Evolutionary conservation across 37 sponge, comb jelly and placozoan genomes (phyloP), one percentile per base, ranked within the genome.

Genomic region (Oopsacas minuta): DNA sequence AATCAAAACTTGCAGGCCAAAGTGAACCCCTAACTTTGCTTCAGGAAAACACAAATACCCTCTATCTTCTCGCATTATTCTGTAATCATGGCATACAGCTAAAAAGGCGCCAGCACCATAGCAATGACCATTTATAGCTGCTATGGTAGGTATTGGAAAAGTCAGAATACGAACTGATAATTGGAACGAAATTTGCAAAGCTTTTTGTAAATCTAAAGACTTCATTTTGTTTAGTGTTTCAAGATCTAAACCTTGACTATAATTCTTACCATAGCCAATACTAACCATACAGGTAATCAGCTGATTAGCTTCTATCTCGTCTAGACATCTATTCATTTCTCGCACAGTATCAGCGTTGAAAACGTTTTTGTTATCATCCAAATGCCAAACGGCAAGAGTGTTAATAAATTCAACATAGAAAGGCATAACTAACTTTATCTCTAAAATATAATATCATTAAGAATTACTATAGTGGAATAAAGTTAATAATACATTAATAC

Each of bases 41-140:
- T 61, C 75, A 61, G 75, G 75, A 34, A 61, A 61, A 61, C 75
- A 61, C 1, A 61, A 61, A n/a, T 61, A 61, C 28, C 75, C 75
- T n/a, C 75, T 61, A n/a, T 61, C 75, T 34, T 61, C 75, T 25
- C 75, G 75, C 75, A 61, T 61, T 25, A 61, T 20, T 25, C 75
- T 10, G 28, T 61, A 61, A 34, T 61, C 75, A 12, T 61, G 75
- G 28, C 75, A 61, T 32, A 61, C 22, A n/a, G 75, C 75, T n/a
- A 61, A 12, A 12, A 61, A 61, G 1, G 75, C 75, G 32, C 75
- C 75, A 32, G 75, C 75, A 5, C 75, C 75, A 61, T 61, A 61
- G 7, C 28, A 10, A 61, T 61, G 75, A 7, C 75, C 75, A 12
- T 61, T 61, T 25, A 61, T n/a, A 61, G 75, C 75, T 20, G 75